Conservation (phyloP, 2,888 invertebrate genomes). For the Apamea sordens region DNA sequence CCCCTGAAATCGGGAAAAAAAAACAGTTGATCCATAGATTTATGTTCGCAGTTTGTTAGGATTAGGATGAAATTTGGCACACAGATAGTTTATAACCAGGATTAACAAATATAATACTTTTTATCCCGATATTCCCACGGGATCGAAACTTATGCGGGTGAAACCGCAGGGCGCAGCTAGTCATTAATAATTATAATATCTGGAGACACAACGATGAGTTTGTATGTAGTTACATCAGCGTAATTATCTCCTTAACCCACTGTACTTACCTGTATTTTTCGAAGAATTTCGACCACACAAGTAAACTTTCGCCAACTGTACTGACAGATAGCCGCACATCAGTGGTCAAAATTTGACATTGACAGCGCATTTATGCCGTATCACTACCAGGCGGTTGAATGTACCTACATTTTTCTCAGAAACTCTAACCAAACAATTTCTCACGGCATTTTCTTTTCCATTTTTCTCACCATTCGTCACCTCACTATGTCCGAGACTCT, state of each 20-base stretch:
- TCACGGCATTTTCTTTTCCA: background rate
- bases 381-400: background rate
- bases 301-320: background rate
- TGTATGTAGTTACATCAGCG: no score
- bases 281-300: conserved; percentile 4
- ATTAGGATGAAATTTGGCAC: no score
- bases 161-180: no score
- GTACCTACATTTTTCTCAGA: background rate
- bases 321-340: background rate
- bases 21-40: no score
- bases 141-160: no score
- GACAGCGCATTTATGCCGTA: background rate
- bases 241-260: background rate
- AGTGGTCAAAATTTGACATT: background rate
- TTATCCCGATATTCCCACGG: no score
- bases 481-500: conserved; percentile 40
- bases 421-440: background rate
- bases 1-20: no score
- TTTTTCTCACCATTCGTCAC: conserved; percentile 46
- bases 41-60: no score
- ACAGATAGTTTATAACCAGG: no score
- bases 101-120: no score
- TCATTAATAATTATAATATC: no score
- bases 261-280: background rate
- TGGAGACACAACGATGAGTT: no score